Evolutionary conservation across 2,797 vertebrate species (phyloP), one percentile per base, ranked within the genome.

Genomic region (Gastrophryne carolinensis): DNA sequence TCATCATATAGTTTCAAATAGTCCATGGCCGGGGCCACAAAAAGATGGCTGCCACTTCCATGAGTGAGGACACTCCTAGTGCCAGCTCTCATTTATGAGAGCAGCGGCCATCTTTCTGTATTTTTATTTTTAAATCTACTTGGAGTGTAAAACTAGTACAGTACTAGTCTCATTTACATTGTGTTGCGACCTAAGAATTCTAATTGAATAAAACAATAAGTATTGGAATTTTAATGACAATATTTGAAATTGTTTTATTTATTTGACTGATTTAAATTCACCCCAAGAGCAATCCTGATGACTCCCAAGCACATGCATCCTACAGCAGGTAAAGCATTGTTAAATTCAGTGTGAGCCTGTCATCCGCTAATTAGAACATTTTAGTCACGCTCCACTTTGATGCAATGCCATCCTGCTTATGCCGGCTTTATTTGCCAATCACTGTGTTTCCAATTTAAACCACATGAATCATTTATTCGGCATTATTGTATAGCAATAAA

Each of bases 401-500:
- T 70, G 37, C 6, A 44, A 10, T 27, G 19, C 23, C 24, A 27
- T 41, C 5, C 11, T 32, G 63, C 17, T 37, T 66, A 52, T 23
- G 4, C 47, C 35, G 17, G 8, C 19, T 32, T 34, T 57, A 27
- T 3, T 41, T 47, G 27, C 62, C 44, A 49, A 27, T 57, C 29
- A 57, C 7, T 17, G 26, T 54, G 34, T 35, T 41, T 4, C 30
- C 17, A 41, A 29, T 65, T 19, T 35, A 44, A 63, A 50, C 60
- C 34, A 27, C 37, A 41, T 30, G 44, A 62, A 17, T 13, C 47
- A 53, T 68, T 68, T 39, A 35, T 15, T 9, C 6, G 35, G 61
- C 37, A 67, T 32, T 47, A 49, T 66, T 70, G 34, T 30, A 47
- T 27, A 19, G 27, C 39, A 66, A 57, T 37, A 73, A 26, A 70